These are phyloP conservation scores for Meloidogyne floridensis DNA, from an alignment of 1,140 invertebrate species.

Conservation along the genomic window DNA sequence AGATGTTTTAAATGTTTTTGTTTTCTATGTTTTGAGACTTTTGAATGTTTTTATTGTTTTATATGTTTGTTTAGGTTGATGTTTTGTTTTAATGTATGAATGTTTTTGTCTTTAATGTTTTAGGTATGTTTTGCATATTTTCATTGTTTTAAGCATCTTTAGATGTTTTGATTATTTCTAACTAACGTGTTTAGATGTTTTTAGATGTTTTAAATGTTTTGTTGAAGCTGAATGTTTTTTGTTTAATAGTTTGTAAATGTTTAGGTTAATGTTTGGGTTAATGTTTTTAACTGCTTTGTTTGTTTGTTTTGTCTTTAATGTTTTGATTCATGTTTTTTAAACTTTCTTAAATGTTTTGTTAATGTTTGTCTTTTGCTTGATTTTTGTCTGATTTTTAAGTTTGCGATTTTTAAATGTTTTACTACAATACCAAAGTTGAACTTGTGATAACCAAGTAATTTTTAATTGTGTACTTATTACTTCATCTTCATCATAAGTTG, in stretches of 20 bases:
- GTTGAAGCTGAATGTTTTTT: too few relatives aligned
- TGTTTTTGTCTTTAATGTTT: not conserved
- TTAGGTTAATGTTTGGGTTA: not conserved
- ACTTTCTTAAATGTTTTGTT: too few relatives aligned
- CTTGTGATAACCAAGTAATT: conserved; percentile 64
- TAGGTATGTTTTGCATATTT: not conserved
- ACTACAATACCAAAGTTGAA: conserved; percentile 54
- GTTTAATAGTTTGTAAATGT: too few relatives aligned
- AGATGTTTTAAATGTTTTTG: not conserved
- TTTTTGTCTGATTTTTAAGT: too few relatives aligned
- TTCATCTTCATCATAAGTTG: conserved; percentile 58
- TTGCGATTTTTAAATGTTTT: not conserved
- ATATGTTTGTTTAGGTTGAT: too few relatives aligned
- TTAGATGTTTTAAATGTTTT: too few relatives aligned
- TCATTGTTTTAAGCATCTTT: not conserved
- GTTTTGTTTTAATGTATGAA: not conserved
- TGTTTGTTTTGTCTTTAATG: not conserved
- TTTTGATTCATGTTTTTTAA: not conserved
- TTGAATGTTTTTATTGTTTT: too few relatives aligned
- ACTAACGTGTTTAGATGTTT: not conserved
- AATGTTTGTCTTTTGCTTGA: too few relatives aligned
- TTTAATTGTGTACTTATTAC: conserved; percentile 55
- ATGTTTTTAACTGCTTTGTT: not conserved
- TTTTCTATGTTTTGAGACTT: not conserved
- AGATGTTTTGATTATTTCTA: too few relatives aligned